These are phyloP conservation scores for silkworm (Bombyx mori) DNA, from an alignment of 1,140 invertebrate species.

Conservation along the genomic window DNA sequence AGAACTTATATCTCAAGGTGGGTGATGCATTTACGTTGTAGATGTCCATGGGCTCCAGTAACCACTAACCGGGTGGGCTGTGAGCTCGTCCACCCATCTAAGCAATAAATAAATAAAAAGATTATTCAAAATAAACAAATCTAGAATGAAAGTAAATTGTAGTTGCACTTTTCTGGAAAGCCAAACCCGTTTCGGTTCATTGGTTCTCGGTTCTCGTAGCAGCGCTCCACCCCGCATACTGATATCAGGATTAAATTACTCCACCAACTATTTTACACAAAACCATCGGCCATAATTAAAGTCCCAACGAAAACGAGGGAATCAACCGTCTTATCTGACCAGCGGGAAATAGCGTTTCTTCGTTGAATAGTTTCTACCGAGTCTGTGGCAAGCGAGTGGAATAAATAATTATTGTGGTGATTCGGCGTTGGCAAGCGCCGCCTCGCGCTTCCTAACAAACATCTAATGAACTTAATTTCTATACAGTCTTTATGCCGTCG, in stretches of 20 bases:
- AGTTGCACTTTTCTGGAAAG: conserved; percentile 8
- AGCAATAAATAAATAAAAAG: too few relatives aligned
- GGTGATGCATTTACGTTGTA: too few relatives aligned
- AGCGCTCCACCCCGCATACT: conserved; percentile 52
- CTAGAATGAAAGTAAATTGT: conserved; percentile 1
- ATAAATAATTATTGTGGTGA: conserved; percentile 68
- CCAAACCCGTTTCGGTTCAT: conserved; percentile 15
- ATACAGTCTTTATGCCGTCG: too few relatives aligned
- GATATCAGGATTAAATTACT: conserved; percentile 66
- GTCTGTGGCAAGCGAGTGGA: conserved; percentile 60
- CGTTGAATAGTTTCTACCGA: conserved; percentile 59
- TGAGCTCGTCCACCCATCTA: too few relatives aligned
- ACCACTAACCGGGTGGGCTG: too few relatives aligned
- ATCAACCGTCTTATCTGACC: conserved; percentile 70
- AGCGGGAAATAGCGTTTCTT: conserved; percentile 62
- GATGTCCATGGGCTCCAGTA: too few relatives aligned
- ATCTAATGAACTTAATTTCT: conserved; percentile 56
- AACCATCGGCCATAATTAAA: conserved; percentile 69
- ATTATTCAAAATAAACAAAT: too few relatives aligned
- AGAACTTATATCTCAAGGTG: too few relatives aligned
- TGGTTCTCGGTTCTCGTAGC: conserved; percentile 25
- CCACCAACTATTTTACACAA: conserved; percentile 69
- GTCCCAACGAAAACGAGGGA: conserved; percentile 60
- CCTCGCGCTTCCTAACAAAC: conserved; percentile 23
- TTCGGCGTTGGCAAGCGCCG: conserved; percentile 39